Evolutionary conservation across 2,797 vertebrate genomes (phyloP).

Genomic region (Botia almorhae): DNA sequence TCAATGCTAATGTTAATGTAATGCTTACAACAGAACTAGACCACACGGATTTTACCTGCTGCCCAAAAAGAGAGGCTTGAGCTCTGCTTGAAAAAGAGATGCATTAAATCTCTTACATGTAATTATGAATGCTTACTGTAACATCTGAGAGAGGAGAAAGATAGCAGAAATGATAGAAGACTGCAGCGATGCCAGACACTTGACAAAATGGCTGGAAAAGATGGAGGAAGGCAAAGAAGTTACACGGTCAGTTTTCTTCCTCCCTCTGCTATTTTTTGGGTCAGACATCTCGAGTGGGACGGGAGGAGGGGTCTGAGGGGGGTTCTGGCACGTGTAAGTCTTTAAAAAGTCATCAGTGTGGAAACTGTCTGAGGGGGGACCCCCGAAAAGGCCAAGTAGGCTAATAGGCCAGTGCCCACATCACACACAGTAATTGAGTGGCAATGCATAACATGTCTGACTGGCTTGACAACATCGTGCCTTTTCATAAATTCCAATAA

Average conservation of each 20-base stretch:
- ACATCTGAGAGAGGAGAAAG: neutral
- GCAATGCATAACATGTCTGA: slow-evolving; percentile 58
- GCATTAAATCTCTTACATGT: neutral
- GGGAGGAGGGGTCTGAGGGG: slow-evolving; percentile 15
- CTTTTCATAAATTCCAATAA: slow-evolving; percentile 67
- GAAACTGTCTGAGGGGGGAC: slow-evolving; percentile 32
- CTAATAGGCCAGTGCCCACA: slow-evolving; percentile 65
- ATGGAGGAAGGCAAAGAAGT: slow-evolving; percentile 28
- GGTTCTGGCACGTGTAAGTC: slow-evolving; percentile 55
- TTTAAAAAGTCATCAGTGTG: slow-evolving; percentile 53
- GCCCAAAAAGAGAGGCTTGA: neutral
- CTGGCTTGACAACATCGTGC: slow-evolving; percentile 48
- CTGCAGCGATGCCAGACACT: slow-evolving; percentile 10
- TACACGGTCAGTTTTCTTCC: slow-evolving; percentile 37
- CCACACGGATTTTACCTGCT: neutral
- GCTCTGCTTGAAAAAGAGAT: neutral
- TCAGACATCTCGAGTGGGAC: slow-evolving; percentile 20
- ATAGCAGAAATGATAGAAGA: slow-evolving; percentile 24
- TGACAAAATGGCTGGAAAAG: slow-evolving; percentile 20
- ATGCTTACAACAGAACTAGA: neutral
- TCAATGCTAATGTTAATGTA: neutral
- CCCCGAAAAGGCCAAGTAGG: slow-evolving; percentile 65
- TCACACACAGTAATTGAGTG: slow-evolving; percentile 62
- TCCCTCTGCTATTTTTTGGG: slow-evolving; percentile 7
- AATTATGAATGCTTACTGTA: slow-evolving; percentile 5